Conservation (phyloP, 37 sponge, comb jelly and placozoan species). For the Sycon ciliatum region DNA sequence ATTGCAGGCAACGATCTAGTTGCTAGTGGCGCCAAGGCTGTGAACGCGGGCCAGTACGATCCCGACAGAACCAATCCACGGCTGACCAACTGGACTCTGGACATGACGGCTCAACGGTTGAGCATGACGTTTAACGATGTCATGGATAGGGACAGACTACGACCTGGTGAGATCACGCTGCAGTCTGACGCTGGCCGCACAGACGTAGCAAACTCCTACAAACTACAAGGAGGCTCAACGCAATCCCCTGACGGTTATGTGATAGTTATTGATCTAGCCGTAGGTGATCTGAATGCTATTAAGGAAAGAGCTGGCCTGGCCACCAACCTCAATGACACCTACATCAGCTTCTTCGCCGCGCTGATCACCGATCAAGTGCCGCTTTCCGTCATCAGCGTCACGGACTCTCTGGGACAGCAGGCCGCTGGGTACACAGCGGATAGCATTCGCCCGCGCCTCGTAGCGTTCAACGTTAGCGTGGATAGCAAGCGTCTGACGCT, state of each 20-base stretch:
- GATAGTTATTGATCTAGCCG: slow-evolving; percentile 55
- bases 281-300: slow-evolving; percentile 58
- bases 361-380: slow-evolving; percentile 34
- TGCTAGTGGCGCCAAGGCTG: not conserved
- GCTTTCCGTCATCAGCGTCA: not conserved
- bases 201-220: not conserved
- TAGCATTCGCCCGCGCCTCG: slow-evolving; percentile 29
- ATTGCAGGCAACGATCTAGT: slow-evolving; percentile 57
- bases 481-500: slow-evolving; percentile 52
- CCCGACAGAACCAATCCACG: slow-evolving; percentile 55
- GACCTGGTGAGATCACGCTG: slow-evolving; percentile 58
- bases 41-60: slow-evolving; percentile 18
- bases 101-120: slow-evolving; percentile 60
- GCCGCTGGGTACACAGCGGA: slow-evolving; percentile 20
- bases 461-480: slow-evolving; percentile 48
- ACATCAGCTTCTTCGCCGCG: slow-evolving; percentile 33
- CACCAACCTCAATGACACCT: slow-evolving; percentile 45
- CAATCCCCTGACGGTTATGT: slow-evolving; percentile 37
- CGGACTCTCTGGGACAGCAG: not conserved
- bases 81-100: slow-evolving; percentile 38
- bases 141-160: slow-evolving; percentile 46
- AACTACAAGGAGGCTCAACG: not conserved
- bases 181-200: slow-evolving; percentile 23
- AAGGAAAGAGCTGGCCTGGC: slow-evolving; percentile 47
- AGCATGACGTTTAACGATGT: slow-evolving; percentile 72